A percentile compares a stretch with the other conserved stretches of the same genome.
Evolutionary conservation across 2,797 vertebrate species (phyloP).

Genomic region (Pangasius krempfi): DNA sequence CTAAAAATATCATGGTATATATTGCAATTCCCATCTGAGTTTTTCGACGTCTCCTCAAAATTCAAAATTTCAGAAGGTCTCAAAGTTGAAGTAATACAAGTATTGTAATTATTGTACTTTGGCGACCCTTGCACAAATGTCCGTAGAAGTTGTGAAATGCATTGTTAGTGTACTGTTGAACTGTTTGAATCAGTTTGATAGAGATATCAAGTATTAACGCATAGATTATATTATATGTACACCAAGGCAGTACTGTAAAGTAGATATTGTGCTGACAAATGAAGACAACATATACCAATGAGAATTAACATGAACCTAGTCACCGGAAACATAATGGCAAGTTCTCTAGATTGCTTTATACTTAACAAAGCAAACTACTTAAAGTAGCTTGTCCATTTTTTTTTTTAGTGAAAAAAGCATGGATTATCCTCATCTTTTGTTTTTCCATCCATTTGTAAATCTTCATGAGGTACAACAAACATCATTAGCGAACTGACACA

Average conservation of each 20-base stretch:
- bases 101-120: slow-evolving; percentile 50
- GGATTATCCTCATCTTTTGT: slow-evolving; percentile 44
- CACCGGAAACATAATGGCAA: slow-evolving; percentile 24
- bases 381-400: slow-evolving; percentile 47
- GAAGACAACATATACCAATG: slow-evolving; percentile 47
- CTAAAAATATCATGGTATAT: slow-evolving; percentile 11
- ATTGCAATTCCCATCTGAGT: not conserved
- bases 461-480: slow-evolving; percentile 44
- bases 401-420: slow-evolving; percentile 37
- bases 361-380: slow-evolving; percentile 44
- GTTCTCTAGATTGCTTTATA: slow-evolving; percentile 46
- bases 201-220: slow-evolving; percentile 55
- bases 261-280: slow-evolving; percentile 59
- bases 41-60: slow-evolving; percentile 9
- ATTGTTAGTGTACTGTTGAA: slow-evolving; percentile 52
- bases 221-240: slow-evolving; percentile 53
- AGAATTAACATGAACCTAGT: slow-evolving; percentile 50
- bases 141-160: slow-evolving; percentile 60
- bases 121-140: slow-evolving; percentile 59
- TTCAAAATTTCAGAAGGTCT: slow-evolving; percentile 14
- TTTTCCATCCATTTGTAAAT: slow-evolving; percentile 45
- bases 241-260: slow-evolving; percentile 53
- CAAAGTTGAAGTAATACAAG: slow-evolving; percentile 26
- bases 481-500: slow-evolving; percentile 50
- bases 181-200: slow-evolving; percentile 56